phyloP scores from a whole-genome alignment of 2,797 vertebrate genomes.

The Gymnoscopelus microlampas region DNA sequence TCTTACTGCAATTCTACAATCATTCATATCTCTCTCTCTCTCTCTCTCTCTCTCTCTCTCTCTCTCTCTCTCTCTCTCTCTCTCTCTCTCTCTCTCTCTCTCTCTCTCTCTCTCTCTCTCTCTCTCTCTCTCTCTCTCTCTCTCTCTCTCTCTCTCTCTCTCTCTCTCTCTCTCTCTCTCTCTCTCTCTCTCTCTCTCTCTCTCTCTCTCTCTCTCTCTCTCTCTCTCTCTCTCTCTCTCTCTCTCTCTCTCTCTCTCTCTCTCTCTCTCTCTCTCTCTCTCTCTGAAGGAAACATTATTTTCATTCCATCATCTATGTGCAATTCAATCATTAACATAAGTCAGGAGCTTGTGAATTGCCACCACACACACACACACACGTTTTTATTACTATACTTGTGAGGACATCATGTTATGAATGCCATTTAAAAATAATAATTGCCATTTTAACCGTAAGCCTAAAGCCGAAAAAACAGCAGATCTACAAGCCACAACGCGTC shows the following conservation, averaged over 20 bases:
- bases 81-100: slow-evolving; percentile 11
- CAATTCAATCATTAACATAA: slow-evolving; percentile 20
- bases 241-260: slow-evolving; percentile 1
- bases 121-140: slow-evolving; percentile 6
- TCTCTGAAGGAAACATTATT: neutral
- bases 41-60: slow-evolving; percentile 5
- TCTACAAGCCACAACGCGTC: too few relatives aligned
- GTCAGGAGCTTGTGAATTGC: neutral
- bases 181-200: slow-evolving; percentile 13
- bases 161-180: neutral
- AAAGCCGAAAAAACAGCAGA: too few relatives aligned
- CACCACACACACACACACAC: neutral
- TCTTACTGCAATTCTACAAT: too few relatives aligned
- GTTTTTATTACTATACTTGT: too few relatives aligned
- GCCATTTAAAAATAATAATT: too few relatives aligned
- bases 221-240: slow-evolving; percentile 6
- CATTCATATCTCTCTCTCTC: neutral
- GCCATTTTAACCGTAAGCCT: too few relatives aligned
- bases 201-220: neutral
- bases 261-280: neutral
- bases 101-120: neutral
- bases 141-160: slow-evolving; percentile 5
- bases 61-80: neutral
- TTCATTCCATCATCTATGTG: neutral
- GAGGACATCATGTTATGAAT: too few relatives aligned